Conservation (phyloP, 1,140 invertebrate species). For the Cardiocondyla obscurior region DNA sequence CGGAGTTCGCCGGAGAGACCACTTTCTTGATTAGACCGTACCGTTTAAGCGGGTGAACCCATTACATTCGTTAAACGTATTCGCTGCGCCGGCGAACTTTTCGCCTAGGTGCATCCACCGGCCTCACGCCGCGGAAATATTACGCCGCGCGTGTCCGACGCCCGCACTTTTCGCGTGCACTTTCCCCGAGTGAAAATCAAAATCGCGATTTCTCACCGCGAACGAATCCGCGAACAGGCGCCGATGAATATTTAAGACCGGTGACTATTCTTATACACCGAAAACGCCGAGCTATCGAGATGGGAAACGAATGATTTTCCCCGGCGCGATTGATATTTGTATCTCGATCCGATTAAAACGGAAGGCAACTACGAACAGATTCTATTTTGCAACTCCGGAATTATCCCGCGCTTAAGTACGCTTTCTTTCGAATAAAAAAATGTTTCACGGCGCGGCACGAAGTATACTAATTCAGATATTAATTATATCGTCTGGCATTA, state of each 20-base stretch:
- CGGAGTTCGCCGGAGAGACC: slow-evolving; percentile 56
- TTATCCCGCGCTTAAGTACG: background rate
- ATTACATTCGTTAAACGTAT: slow-evolving; percentile 70
- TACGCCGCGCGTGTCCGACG: slow-evolving; percentile 24
- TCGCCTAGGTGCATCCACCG: slow-evolving; percentile 13
- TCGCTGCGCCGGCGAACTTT: slow-evolving; percentile 53
- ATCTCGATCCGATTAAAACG: background rate
- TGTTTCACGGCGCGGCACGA: too few relatives aligned
- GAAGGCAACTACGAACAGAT: background rate
- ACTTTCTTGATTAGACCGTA: slow-evolving; percentile 72
- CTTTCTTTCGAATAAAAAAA: background rate
- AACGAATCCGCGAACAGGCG: background rate
- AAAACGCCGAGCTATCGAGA: background rate
- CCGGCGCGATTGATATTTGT: background rate
- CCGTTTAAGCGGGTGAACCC: slow-evolving; percentile 60
- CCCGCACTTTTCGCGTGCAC: slow-evolving; percentile 11
- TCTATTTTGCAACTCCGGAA: background rate
- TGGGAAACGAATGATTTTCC: background rate
- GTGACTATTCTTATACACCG: background rate
- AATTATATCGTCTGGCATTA: slow-evolving; percentile 1
- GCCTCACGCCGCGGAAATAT: background rate
- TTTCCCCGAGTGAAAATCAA: slow-evolving; percentile 1
- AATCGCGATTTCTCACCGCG: slow-evolving; percentile 19
- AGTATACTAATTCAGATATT: background rate
- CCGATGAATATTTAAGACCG: slow-evolving; percentile 33